Conservation (phyloP, 2,113 vertebrate genomes). For the Acanthisitta chloris region DNA sequence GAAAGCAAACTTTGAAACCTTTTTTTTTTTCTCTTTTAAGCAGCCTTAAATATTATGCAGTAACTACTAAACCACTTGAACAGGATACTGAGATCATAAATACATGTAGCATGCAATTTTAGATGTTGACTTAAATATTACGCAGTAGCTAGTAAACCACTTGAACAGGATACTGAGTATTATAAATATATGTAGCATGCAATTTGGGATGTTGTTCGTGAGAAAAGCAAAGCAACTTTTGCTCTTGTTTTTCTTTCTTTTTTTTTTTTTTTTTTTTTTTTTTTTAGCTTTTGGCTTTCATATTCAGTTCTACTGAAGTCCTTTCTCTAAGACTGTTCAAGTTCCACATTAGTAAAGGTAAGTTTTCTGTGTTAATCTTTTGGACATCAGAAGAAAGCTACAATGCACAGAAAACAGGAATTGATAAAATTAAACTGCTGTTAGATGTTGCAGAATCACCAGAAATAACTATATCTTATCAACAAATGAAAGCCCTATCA, state of each 20-base stretch:
- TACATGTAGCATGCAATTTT: background rate
- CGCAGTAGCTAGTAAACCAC: background rate
- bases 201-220: background rate
- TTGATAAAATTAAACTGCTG: constrained; percentile 62
- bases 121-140: background rate
- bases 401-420: constrained; percentile 10
- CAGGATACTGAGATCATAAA: background rate
- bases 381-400: constrained; percentile 46
- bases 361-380: constrained; percentile 57
- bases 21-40: background rate
- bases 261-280: background rate
- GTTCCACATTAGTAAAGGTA: constrained; percentile 33
- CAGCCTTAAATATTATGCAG: background rate
- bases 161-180: background rate
- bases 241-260: background rate
- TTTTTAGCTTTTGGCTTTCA: background rate
- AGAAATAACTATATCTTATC: constrained; percentile 70
- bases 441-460: constrained; percentile 59
- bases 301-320: background rate
- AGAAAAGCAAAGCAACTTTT: background rate
- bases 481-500: constrained; percentile 65
- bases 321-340: constrained; percentile 12
- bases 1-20: background rate
- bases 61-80: background rate
- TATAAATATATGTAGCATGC: background rate